Percentiles rank a stretch among this genome's conserved stretches.
phyloP scores from a whole-genome alignment of 2,888 invertebrate species.

The Callimorpha dominula region DNA sequence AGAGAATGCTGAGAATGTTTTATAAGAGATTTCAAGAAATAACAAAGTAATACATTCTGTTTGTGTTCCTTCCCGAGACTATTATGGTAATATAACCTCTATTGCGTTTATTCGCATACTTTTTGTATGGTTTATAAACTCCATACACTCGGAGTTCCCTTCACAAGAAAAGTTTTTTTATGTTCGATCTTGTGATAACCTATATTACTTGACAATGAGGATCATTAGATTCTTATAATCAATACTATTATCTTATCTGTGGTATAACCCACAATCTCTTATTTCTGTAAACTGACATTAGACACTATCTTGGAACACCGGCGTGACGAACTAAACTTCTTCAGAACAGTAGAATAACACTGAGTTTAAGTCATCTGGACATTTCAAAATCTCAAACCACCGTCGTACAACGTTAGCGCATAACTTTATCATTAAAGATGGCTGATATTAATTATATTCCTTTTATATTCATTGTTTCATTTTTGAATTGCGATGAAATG shows the following conservation, averaged over 20 bases:
- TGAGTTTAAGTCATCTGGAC: not conserved
- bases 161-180: not conserved
- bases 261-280: no score
- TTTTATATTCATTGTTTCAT: constrained; percentile 22
- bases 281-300: no score
- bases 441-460: constrained; percentile 17
- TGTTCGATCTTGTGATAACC: not conserved
- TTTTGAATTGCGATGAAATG: constrained; percentile 17
- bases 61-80: constrained; percentile 10
- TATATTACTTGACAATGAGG: not conserved
- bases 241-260: no score
- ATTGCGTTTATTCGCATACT: constrained; percentile 11
- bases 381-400: not conserved
- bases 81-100: constrained; percentile 9
- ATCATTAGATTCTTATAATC: not conserved
- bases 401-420: not conserved
- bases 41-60: constrained; percentile 7
- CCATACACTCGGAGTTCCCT: not conserved
- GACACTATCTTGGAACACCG: no score
- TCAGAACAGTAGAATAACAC: not conserved
- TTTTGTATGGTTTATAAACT: not conserved
- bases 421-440: not conserved
- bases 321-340: no score
- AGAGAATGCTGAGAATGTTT: not conserved
- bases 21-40: constrained; percentile 7